Evolutionary conservation across 2,113 vertebrate species (phyloP), one percentile per base, ranked within the genome.

Genomic region (Myotis lucifugus): DNA sequence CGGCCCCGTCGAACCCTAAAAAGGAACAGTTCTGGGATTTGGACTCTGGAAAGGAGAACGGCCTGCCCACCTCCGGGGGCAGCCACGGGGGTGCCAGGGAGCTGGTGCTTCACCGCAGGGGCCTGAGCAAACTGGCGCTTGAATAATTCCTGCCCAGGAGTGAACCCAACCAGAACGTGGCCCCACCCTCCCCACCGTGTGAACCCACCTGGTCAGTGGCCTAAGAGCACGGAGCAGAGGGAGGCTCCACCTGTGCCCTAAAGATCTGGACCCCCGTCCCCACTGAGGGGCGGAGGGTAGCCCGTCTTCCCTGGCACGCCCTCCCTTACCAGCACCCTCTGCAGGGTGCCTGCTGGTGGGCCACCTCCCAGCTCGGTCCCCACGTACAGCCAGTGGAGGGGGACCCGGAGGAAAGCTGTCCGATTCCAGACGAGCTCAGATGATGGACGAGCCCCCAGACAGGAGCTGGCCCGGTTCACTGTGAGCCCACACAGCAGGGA

Each of bases 401-500:
- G 32, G 13, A 0, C 74, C 59, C 15, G 0, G 13, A n/a, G n/a
- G 54, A 89, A 67, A 69, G 23, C 3, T 4, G 23, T 17, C 27
- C 3, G 3, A 5, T 15, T 7, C 50, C 81, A 61, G 21, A 78
- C 8, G 21, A 81, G 42, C 59, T 42, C 54, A 34, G 56, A 17
- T 5, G 25, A 0, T 0, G 5, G 42, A 4, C 17, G 2, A 12
- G 25, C 46, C 9, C 32, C 34, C 0, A 46, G 42, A 52, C 6
- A 0, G 4, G 6, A 25, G 27, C 8, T 25, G 8, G 42, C 50
- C n/a, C 14, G 0, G 29, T 11, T 73, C 69, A 11, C 1, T 37
- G 82, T 18, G 69, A 50, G 2, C 2, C 0, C 64, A 17, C 21
- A 19, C 3, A 1, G 9, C 34, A 5, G 0, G 0, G 79, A 59